These are phyloP conservation scores for Brachypterus glaber DNA, from an alignment of 2,888 invertebrate species.

Conservation along the genomic window DNA sequence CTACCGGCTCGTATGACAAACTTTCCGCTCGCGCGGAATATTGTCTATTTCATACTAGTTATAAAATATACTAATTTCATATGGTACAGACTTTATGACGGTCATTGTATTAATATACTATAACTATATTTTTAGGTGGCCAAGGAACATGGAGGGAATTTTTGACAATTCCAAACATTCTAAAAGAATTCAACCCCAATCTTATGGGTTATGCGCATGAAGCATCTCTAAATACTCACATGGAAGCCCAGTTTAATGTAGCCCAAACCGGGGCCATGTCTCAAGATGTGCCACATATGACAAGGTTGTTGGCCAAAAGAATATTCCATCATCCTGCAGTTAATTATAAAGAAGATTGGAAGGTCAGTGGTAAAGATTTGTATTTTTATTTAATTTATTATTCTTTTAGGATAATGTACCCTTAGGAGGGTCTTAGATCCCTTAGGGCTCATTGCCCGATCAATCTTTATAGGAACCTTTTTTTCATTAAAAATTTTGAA, in stretches of 20 bases:
- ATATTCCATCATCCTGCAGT: conserved; percentile 43
- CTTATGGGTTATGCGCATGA: conserved; percentile 47
- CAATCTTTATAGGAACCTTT: too few species aligned
- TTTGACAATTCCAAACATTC: conserved; percentile 45
- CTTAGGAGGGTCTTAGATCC: too few species aligned
- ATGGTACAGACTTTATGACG: too few species aligned
- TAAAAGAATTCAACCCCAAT: conserved; percentile 52
- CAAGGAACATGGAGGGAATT: conserved; percentile 42
- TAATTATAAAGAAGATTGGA: conserved; percentile 47
- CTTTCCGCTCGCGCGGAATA: too few species aligned
- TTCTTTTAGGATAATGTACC: too few species aligned
- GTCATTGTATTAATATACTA: too few species aligned
- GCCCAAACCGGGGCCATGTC: conserved; percentile 48
- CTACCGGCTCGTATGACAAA: too few species aligned
- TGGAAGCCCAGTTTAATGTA: conserved; percentile 43
- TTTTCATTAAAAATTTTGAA: too few species aligned
- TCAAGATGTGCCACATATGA: conserved; percentile 45
- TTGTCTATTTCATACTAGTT: too few species aligned
- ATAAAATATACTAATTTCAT: too few species aligned
- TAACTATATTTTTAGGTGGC: conserved; percentile 36
- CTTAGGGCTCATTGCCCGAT: too few species aligned
- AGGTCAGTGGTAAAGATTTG: conserved; percentile 34
- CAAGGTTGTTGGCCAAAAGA: conserved; percentile 41
- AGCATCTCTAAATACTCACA: conserved; percentile 40
- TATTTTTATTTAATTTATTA: conserved; percentile 1